A percentile compares a stretch with the other conserved stretches of the same genome.
These are phyloP conservation scores for Neomonachus schauinslandi DNA, from an alignment of 2,113 vertebrate species.

Conservation along the genomic window DNA sequence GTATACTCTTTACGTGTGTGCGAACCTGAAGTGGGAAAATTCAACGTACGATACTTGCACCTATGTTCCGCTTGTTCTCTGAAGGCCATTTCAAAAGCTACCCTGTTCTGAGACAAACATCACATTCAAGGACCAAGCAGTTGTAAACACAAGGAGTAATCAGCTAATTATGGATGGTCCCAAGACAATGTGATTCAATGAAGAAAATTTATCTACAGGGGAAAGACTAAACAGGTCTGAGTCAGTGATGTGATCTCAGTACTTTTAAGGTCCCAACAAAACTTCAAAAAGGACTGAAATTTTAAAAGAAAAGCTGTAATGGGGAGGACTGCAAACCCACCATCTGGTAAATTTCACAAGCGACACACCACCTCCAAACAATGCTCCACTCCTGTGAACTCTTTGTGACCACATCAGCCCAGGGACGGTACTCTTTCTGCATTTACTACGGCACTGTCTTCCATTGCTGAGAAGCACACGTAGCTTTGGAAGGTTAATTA, in stretches of 20 bases:
- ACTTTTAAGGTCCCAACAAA: background rate
- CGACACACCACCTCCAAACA: too few relatives aligned
- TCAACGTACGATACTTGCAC: background rate
- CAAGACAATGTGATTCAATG: constrained; percentile 6
- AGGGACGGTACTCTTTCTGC: background rate
- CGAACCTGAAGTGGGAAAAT: background rate
- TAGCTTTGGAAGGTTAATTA: background rate
- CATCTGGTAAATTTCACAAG: background rate
- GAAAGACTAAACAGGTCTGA: background rate
- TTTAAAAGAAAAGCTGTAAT: background rate
- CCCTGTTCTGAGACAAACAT: background rate
- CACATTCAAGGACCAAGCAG: background rate
- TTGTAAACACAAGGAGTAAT: background rate
- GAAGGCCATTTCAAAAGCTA: background rate
- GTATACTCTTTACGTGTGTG: background rate
- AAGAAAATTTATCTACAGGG: background rate
- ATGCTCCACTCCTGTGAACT: background rate
- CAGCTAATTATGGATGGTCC: background rate
- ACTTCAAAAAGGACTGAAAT: background rate
- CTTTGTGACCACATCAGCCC: background rate
- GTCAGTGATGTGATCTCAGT: background rate
- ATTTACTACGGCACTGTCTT: background rate
- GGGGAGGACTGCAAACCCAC: background rate
- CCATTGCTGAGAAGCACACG: background rate
- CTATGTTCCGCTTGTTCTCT: background rate